Conservation (phyloP, 92 coral and sea anemone genomes). For the Phenganax stokvisi region DNA sequence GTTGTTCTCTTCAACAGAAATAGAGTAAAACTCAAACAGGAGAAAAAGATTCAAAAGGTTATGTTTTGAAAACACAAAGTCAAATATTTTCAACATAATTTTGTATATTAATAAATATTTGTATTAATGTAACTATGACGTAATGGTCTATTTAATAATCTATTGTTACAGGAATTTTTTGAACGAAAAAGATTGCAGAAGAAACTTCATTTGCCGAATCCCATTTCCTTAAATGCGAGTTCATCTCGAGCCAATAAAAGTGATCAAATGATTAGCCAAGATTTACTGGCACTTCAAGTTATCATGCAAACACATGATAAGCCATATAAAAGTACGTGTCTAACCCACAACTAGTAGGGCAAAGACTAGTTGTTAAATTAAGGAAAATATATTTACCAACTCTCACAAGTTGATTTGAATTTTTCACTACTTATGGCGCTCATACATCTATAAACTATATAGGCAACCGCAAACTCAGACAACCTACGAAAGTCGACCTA, state of each 20-base stretch:
- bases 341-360: not conserved
- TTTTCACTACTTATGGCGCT: not conserved
- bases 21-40: constrained; percentile 34
- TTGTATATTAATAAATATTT: not conserved
- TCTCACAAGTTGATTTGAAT: not conserved
- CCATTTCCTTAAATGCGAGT: not conserved
- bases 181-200: constrained; percentile 30
- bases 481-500: constrained; percentile 26
- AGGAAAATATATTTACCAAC: not conserved
- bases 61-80: not conserved
- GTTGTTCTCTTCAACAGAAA: constrained; percentile 13
- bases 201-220: constrained; percentile 17
- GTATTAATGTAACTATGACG: not conserved
- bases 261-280: constrained; percentile 30
- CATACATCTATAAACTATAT: not conserved
- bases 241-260: not conserved
- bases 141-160: no score
- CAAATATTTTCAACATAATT: not conserved
- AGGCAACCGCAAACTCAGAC: constrained; percentile 24
- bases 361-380: not conserved
- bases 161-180: constrained; percentile 27
- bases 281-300: constrained; percentile 31
- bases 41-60: constrained; percentile 39
- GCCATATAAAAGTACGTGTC: constrained; percentile 31
- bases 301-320: constrained; percentile 31